Evolutionary conservation across 2,888 invertebrate species (phyloP), one percentile per base, ranked within the genome.

Genomic region (Noctua janthe): DNA sequence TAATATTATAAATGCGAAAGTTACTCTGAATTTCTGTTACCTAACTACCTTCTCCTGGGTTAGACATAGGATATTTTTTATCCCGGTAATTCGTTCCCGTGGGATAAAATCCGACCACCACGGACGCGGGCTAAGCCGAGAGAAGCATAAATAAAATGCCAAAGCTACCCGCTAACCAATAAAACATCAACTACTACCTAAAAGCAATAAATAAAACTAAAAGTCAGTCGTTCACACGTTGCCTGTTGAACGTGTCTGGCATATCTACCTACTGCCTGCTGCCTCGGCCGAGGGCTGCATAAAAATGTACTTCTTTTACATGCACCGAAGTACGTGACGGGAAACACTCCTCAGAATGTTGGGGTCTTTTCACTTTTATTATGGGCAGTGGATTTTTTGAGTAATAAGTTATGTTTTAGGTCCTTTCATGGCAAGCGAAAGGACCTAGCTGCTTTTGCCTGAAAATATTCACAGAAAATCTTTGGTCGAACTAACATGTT

Each of bases 191-290:
- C 59, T n/a, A 13, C 51, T 82, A 76, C 70, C 47, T n/a, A 11
- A 39, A 35, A 69, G 66, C 17, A 75, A 75, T 78, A 74, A 86
- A 86, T 76, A 84, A 82, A 85, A 72, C 39, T 43, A 75, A 75
- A 75, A 75, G 74, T 49, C 78, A 73, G 59, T 51, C 29, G 74
- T 86, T 86, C 84, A 84, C 86, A 84, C 86, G 78, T 86, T 74
- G 75, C 47, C 7, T 17, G 5, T 6, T 0, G 82, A 0, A 54
- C 76, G 66, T 51, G 69, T 1, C 49, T 29, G 4, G 73, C 59
- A 78, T 69, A 69, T 49, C n/a, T 49, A 69, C 47, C 69, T 69
- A 69, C 69, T 47, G 47, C 47, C 11, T 82, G 56, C 51, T 35
- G 64, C 77, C 47, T 15, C 10, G 23, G 1, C 17, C 71, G 76